Evolutionary conservation across 2,888 invertebrate genomes (phyloP).

Genomic region (Cryptus armator): DNA sequence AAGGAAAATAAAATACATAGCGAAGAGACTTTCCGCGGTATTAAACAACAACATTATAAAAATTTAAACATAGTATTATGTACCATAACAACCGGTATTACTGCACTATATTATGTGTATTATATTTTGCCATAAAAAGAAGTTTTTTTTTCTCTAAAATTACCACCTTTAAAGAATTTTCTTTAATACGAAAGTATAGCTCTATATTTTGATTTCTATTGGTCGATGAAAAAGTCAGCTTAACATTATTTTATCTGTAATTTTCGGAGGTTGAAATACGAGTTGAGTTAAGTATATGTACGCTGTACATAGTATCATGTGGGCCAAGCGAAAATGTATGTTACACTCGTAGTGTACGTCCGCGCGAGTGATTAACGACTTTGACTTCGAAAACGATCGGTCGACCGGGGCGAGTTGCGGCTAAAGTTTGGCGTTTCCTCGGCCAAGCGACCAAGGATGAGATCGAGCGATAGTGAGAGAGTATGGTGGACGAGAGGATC

Average conservation of each 20-base stretch:
- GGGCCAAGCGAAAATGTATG: not conserved
- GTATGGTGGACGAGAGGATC: not conserved
- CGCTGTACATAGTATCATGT: not conserved
- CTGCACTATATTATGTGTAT: too few species aligned
- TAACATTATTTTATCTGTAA: too few species aligned
- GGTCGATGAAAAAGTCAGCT: too few species aligned
- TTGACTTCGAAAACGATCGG: slow-evolving; percentile 61
- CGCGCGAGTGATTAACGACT: slow-evolving; percentile 63
- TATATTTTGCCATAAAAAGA: too few species aligned
- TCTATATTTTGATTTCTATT: not conserved
- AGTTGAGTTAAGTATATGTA: not conserved
- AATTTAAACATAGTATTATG: too few species aligned
- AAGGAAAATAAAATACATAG: not conserved
- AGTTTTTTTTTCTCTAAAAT: too few species aligned
- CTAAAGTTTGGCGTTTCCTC: slow-evolving; percentile 56
- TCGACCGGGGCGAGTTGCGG: slow-evolving; percentile 37
- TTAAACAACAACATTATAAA: too few species aligned
- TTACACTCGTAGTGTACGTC: not conserved
- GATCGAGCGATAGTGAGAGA: slow-evolving; percentile 54
- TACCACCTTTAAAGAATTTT: not conserved
- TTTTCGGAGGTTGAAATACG: too few species aligned
- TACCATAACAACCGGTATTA: too few species aligned
- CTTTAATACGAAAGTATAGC: not conserved
- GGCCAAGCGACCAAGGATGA: slow-evolving; percentile 46
- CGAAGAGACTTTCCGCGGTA: not conserved